These are phyloP conservation scores for Phoebastria nigripes DNA, from an alignment of 2,797 vertebrate species.

Conservation along the genomic window DNA sequence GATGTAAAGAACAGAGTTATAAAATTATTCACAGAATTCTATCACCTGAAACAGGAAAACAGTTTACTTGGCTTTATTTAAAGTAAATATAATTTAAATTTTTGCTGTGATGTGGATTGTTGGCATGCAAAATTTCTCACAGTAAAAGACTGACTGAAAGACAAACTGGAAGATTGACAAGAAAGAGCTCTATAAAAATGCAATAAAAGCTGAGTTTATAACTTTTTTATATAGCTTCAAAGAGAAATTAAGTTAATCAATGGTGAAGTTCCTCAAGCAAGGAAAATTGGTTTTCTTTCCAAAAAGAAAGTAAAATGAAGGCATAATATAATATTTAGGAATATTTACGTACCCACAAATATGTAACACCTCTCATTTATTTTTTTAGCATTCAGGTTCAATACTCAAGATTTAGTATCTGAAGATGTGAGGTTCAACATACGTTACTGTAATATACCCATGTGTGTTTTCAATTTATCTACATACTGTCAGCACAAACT, in stretches of 20 bases:
- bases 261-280: not conserved
- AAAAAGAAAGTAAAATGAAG: not conserved
- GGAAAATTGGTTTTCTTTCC: not conserved
- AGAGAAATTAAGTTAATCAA: not conserved
- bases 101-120: not conserved
- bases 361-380: not conserved
- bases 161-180: not conserved
- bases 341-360: not conserved
- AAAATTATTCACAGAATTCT: not conserved
- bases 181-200: not conserved
- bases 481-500: not conserved
- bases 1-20: not conserved
- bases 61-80: not conserved
- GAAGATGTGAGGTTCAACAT: not conserved
- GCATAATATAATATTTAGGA: not conserved
- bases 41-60: not conserved
- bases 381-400: not conserved
- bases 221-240: not conserved
- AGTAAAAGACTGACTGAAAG: not conserved
- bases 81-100: not conserved
- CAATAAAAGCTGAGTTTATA: not conserved
- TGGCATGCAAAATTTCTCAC: not conserved
- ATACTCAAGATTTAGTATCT: not conserved
- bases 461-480: not conserved
- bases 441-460: not conserved